Evolutionary conservation across 2,888 invertebrate species (phyloP).

Genomic region (Pammene fasciana): DNA sequence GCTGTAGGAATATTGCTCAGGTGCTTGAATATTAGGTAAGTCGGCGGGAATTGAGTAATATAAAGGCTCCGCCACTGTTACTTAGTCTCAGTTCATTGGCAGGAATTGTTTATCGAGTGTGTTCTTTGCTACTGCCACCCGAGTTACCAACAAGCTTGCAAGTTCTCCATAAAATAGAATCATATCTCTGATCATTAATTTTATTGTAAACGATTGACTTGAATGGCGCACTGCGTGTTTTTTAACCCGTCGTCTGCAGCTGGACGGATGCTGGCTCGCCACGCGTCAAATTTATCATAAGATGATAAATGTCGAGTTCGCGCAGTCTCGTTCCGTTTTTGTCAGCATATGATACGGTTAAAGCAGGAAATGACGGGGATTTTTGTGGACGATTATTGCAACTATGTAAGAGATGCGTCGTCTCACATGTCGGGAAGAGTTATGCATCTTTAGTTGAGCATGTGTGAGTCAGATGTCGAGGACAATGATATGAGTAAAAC

Average conservation of each 20-base stretch:
- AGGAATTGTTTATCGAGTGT: conserved; percentile 6
- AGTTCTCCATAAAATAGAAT: conserved; percentile 45
- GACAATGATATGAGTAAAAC: not conserved
- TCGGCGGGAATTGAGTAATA: too few species aligned
- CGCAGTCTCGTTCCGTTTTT: conserved; percentile 25
- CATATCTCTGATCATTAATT: conserved; percentile 65
- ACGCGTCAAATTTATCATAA: conserved; percentile 67
- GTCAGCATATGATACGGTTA: conserved; percentile 30
- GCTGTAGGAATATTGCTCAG: too few species aligned
- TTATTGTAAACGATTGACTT: conserved; percentile 75
- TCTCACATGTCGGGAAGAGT: not conserved
- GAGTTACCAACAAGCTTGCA: conserved; percentile 1
- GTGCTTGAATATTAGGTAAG: too few species aligned
- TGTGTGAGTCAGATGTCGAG: not conserved
- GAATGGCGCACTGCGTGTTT: conserved; percentile 64
- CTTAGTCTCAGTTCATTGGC: not conserved
- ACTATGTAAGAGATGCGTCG: conserved; percentile 16
- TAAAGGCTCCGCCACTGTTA: too few species aligned
- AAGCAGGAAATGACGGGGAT: conserved; percentile 36
- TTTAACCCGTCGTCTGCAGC: conserved; percentile 55
- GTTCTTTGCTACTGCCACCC: not conserved
- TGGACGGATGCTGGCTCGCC: conserved; percentile 63
- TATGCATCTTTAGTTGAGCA: not conserved
- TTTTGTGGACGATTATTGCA: conserved; percentile 32
- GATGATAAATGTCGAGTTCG: conserved; percentile 60